Evolutionary conservation across 2,888 invertebrate species (phyloP).

Genomic region (Tromatobia lineatoria): DNA sequence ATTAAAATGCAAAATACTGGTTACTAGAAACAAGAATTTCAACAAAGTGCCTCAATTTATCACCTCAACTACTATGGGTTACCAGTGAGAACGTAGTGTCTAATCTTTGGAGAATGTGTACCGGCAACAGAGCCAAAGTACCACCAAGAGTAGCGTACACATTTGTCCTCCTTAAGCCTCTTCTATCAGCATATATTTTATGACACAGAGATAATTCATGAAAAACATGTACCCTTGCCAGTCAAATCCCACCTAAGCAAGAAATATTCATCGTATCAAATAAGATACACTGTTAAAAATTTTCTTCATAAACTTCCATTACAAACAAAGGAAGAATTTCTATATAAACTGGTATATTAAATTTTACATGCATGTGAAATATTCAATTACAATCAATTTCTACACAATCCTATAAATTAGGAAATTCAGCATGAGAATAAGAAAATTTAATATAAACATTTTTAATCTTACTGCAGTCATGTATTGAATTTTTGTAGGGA

Average conservation of each 20-base stretch:
- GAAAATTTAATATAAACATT: too few relatives aligned
- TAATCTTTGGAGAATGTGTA: constrained; percentile 64
- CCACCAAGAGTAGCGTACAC: constrained; percentile 59
- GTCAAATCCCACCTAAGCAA: neutral
- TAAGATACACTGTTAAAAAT: neutral
- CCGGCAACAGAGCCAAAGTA: constrained; percentile 45
- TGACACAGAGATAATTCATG: constrained; percentile 71
- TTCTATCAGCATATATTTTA: constrained; percentile 70
- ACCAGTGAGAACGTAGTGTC: constrained; percentile 42
- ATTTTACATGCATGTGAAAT: too few relatives aligned
- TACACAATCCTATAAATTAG: too few relatives aligned
- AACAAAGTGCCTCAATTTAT: constrained; percentile 10
- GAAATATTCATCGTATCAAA: neutral
- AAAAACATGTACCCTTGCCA: constrained; percentile 61
- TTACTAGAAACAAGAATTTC: constrained; percentile 8
- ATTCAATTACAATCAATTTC: too few relatives aligned
- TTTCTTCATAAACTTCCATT: too few relatives aligned
- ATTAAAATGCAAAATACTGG: constrained; percentile 3
- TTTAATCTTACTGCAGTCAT: too few relatives aligned
- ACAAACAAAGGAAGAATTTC: neutral
- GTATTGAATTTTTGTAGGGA: too few relatives aligned
- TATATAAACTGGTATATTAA: too few relatives aligned
- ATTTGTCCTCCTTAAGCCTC: constrained; percentile 70
- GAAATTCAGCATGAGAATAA: too few relatives aligned
- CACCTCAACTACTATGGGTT: constrained; percentile 34